These are phyloP conservation scores for Melanocharis versteri DNA, from an alignment of 2,113 vertebrate species.

Conservation along the genomic window DNA sequence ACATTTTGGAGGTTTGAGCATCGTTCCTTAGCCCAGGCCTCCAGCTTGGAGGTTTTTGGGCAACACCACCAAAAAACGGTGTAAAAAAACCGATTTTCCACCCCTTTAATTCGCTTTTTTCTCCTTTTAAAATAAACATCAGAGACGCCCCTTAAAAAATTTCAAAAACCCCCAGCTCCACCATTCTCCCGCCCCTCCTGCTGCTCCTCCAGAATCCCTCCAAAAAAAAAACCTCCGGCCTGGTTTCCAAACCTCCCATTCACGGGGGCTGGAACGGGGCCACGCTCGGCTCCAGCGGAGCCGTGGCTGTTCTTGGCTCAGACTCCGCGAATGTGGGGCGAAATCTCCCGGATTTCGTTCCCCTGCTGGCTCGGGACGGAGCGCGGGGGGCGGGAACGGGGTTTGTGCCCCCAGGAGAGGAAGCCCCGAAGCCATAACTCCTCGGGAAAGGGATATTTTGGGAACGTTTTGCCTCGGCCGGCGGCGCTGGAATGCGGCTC, in stretches of 20 bases:
- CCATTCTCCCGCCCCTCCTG: neutral
- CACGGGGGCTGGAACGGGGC: slow-evolving; percentile 16
- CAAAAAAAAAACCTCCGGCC: neutral
- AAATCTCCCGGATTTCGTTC: neutral
- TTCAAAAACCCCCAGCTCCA: neutral
- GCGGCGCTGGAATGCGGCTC: slow-evolving; percentile 16
- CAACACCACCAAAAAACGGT: neutral
- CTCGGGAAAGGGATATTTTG: neutral
- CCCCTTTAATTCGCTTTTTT: neutral
- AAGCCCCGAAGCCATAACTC: slow-evolving; percentile 15
- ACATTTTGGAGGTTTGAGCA: neutral
- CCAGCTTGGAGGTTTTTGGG: too few relatives aligned
- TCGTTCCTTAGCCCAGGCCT: neutral
- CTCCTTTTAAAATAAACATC: neutral
- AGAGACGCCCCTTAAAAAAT: neutral
- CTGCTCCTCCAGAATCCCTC: neutral
- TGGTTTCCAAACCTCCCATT: slow-evolving; percentile 10
- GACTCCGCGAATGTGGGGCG: neutral
- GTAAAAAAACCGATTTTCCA: neutral
- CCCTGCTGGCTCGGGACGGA: neutral
- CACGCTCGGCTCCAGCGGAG: neutral
- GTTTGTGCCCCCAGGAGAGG: neutral
- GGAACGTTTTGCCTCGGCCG: neutral
- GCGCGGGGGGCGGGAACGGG: too few relatives aligned
- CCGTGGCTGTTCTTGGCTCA: slow-evolving; percentile 38